Evolutionary conservation across 2,797 vertebrate genomes (phyloP).

Genomic region (Halcyon smyrnensis): DNA sequence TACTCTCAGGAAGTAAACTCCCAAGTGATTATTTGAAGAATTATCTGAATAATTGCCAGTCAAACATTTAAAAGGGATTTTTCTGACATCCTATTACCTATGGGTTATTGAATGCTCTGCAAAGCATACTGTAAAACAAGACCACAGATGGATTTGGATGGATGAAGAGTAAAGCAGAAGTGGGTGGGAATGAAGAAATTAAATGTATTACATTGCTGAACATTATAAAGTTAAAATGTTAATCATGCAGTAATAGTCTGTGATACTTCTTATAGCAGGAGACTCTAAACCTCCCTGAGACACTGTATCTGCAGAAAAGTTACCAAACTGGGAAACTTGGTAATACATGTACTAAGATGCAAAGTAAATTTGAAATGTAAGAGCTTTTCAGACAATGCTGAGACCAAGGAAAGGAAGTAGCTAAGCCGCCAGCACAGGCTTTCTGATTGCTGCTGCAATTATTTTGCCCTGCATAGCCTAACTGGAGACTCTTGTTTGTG

Average conservation of each 20-base stretch:
- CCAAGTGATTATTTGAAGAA: neutral
- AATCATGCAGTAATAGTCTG: neutral
- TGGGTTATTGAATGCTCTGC: neutral
- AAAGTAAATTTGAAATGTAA: neutral
- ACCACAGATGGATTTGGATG: constrained; percentile 17
- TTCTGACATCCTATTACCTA: neutral
- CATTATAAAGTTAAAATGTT: constrained; percentile 46
- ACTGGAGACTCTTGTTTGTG: neutral
- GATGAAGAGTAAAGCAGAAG: constrained; percentile 39
- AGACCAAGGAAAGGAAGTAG: neutral
- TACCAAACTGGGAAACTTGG: neutral
- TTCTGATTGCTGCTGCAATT: neutral
- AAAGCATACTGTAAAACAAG: neutral
- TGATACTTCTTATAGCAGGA: neutral
- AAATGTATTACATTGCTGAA: neutral
- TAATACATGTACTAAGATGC: neutral
- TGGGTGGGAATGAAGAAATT: constrained; percentile 31
- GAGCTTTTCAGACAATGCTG: neutral
- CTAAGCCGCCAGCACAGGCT: neutral
- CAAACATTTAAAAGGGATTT: neutral
- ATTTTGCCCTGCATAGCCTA: neutral
- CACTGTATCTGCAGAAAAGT: neutral
- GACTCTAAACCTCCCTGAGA: neutral
- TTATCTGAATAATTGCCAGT: constrained; percentile 32
- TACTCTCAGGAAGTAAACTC: constrained; percentile 14